Base-by-base conservation (phyloP, 2,888 invertebrate genomes). In the Drosophila differens region DNA sequence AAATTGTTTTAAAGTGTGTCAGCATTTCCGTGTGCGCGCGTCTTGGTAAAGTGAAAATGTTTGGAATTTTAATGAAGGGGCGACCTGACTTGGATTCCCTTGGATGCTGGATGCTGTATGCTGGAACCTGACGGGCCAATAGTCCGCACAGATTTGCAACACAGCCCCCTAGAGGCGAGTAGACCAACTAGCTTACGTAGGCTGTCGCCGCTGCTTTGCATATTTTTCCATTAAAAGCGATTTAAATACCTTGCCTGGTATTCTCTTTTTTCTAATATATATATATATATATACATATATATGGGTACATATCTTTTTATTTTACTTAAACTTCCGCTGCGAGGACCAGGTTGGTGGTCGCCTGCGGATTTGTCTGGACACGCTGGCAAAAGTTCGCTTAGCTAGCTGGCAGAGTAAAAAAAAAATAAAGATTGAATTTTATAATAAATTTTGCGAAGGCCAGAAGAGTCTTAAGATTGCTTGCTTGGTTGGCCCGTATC, bases 1-100 rank as follows among this genome's bases (percentile, higher is more conserved):
- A 85, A 90, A 87, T 87, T 90, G 90, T 90, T 87, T 87, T 87
- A 87, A 90, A 87, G 86, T 90, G 89, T 87, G 87, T 90, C 90
- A 89, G 87, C 86, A 83, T 86, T 88, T 88, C 73, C 70, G 68
- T 71, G 68, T 73, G 60, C 65, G 68, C 76, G 81, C 70, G 52
- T 80, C 59, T 82, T 72, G 70, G 67, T 65, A 82, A 85, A 86
- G 79, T 87, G 87, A 86, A 86, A 87, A 88, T 88, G 85, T 78
- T 78, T 76, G 83, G 86, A 87, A 87, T 87, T 88, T 88, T 88
- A 87, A 87, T 87, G 88, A 87, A 85, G 88, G 86, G 86, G 67
- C 70, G 54, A 47, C 54, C 53, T 33, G 19, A 33, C 70, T 41
- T 12, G 60, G 33, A 41, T 73, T 37, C 30, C n/a, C 52, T 52